Evolutionary conservation across 2,888 invertebrate species (phyloP), one percentile per base, ranked within the genome.

Genomic region (Incurvaria masculella): DNA sequence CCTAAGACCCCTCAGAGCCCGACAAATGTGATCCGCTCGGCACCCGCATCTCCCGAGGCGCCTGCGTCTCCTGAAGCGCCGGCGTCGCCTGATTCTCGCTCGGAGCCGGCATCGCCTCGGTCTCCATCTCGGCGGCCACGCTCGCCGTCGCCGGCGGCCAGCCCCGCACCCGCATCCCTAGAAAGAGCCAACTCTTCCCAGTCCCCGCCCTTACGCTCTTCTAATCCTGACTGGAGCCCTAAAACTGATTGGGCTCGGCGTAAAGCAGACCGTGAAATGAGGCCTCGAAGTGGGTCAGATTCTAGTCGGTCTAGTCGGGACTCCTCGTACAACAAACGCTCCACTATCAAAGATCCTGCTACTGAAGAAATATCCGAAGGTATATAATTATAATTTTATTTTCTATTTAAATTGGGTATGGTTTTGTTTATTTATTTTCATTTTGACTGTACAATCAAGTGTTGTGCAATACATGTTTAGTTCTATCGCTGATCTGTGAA

Each of bases 301-400:
- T 76, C 78, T 51, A 79, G 79, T 59, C 68, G 61, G 47, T 78
- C 79, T 21, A 78, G 75, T 54, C 65, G 66, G 52, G 69, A 69
- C 59, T 78, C 78, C 18, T 66, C 73, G 48, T 72, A 73, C 50
- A 72, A 74, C 55, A 75, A 76, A 56, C 61, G 72, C 46, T 55
- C 59, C 17, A 66, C 62, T 52, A 56, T 61, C 49, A 78, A 74
- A 52, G 75, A 75, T 54, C 72, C 79, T 47, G 73, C 70, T 18
- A 78, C 84, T 44, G 84, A 84, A 65, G 84, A 83, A 67, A 83
- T 84, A 60, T 84, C 84, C 50, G 85, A 85, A 60, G 84, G 84
- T 83, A 68, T 59, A 53, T 54, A n/a, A n/a, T n/a, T n/a, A n/a
- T n/a, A n/a, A n/a, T n/a, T n/a, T n/a, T n/a, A n/a, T n/a, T n/a